phyloP scores from a whole-genome alignment of 1,140 invertebrate genomes.

The Achatina immaculata region DNA sequence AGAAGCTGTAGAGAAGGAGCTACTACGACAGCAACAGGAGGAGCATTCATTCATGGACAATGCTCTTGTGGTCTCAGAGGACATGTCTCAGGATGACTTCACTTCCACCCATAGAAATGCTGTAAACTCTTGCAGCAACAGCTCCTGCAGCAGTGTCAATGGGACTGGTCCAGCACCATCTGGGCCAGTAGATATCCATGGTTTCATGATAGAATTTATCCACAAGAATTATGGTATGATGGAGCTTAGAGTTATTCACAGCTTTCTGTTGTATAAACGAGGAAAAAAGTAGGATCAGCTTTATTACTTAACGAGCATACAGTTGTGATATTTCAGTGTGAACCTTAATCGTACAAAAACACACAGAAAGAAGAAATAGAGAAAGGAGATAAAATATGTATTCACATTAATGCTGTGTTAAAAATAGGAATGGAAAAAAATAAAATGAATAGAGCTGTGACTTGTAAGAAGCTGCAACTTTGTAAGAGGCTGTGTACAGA shows the following conservation, averaged over 20 bases:
- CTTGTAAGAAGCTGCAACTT: too few relatives aligned
- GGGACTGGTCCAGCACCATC: conserved; percentile 12
- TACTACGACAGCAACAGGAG: conserved; percentile 22
- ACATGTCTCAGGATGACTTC: conserved; percentile 30
- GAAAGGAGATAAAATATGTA: too few relatives aligned
- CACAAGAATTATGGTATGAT: conserved; percentile 48
- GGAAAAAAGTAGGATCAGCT: too few relatives aligned
- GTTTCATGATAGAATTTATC: conserved; percentile 52
- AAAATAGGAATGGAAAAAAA: too few relatives aligned
- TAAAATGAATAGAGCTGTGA: too few relatives aligned
- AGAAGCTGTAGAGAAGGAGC: conserved; percentile 27
- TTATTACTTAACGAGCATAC: too few relatives aligned
- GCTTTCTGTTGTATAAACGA: neutral
- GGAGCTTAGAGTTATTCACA: neutral
- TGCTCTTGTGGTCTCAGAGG: conserved; percentile 33
- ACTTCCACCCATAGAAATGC: neutral
- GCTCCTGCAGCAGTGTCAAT: conserved; percentile 28
- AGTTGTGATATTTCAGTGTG: too few relatives aligned
- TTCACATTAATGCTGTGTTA: too few relatives aligned
- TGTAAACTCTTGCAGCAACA: neutral
- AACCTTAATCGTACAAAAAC: too few relatives aligned
- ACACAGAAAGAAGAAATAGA: too few relatives aligned
- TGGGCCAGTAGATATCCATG: conserved; percentile 48
- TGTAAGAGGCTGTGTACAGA: too few relatives aligned
- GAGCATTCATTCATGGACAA: conserved; percentile 32